Evolutionary conservation across 2,797 vertebrate species (phyloP), one percentile per base, ranked within the genome.

Genomic region (Hoplostethus atlanticus): DNA sequence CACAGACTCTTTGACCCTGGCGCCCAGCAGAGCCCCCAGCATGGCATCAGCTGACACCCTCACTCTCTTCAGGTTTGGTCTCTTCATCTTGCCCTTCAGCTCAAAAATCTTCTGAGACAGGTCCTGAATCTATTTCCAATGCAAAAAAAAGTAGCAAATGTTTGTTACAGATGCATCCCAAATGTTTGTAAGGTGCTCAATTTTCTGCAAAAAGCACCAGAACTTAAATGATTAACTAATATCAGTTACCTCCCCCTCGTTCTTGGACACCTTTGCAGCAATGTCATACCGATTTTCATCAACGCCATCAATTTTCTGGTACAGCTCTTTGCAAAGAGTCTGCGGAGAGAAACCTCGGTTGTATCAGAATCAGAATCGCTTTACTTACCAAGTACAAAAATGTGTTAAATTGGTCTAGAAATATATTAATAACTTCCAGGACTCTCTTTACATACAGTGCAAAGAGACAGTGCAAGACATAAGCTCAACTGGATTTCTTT

Each of bases 81-180:
- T 91, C 87, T 95, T 95, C 94, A 95, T 94, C 85, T 95, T 95
- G 8, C 94, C 94, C 85, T 94, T 95, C 78, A 96, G 46, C 62
- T 95, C 94, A 69, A 66, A 85, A 67, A 94, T 88, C 87, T 94
- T 94, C 80, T 92, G 92, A 77, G 86, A 86, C 66, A 95, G 89
- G 65, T 92, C 77, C 25, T 80, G 74, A 46, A 94, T 88, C 94
- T 95, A 69, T 81, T 64, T 48, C 3, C 51, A 74, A 15, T 30
- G 46, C 47, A 53, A 42, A 50, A 72, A 30, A 59, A 53, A 64
- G 21, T 21, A 21, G 21, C 21, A 21, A 21, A 5, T 11, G 5
- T 4, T 16, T 8, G 4, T 57, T 17, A 17, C 10, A 17, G 11
- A 15, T 6, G 16, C 1, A 36, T 38, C 3, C 15, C 62, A 6